Evolutionary conservation across 2,113 vertebrate species (phyloP).

Genomic region (Phoenicopterus ruber): DNA sequence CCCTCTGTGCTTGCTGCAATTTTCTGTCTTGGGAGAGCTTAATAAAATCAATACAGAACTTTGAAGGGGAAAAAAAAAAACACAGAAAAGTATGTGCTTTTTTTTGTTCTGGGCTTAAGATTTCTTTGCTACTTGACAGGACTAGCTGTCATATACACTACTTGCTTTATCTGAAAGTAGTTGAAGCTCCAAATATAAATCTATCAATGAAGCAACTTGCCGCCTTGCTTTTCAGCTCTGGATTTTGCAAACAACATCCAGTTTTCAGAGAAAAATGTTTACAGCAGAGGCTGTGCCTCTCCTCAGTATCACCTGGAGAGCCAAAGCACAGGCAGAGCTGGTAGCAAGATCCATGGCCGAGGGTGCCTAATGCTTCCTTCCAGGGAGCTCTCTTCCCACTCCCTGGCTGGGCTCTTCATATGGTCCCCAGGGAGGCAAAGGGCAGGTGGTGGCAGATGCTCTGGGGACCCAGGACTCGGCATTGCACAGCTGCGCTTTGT

Average conservation of each 20-base stretch:
- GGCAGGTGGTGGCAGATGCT: fast-evolving
- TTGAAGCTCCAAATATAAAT: background rate
- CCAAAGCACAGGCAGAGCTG: background rate
- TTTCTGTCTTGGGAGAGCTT: background rate
- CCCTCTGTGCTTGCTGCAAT: background rate
- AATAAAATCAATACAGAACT: background rate
- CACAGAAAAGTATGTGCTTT: too few relatives aligned
- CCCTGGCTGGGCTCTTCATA: fast-evolving
- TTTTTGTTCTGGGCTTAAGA: background rate
- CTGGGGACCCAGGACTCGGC: fast-evolving
- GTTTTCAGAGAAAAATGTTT: background rate
- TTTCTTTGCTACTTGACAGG: background rate
- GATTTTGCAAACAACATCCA: background rate
- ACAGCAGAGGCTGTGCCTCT: background rate
- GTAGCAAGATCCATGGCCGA: too few relatives aligned
- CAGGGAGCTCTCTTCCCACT: fast-evolving
- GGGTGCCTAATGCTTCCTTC: fast-evolving
- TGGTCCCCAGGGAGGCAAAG: background rate
- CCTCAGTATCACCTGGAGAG: too few relatives aligned
- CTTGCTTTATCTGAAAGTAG: background rate
- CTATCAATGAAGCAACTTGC: background rate
- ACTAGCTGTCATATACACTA: background rate
- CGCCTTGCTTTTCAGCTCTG: background rate
- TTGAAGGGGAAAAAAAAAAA: background rate
- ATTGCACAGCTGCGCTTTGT: background rate